These are phyloP conservation scores for Epizoanthus scotinus DNA, from an alignment of 92 coral and sea anemone genomes.

Conservation along the genomic window DNA sequence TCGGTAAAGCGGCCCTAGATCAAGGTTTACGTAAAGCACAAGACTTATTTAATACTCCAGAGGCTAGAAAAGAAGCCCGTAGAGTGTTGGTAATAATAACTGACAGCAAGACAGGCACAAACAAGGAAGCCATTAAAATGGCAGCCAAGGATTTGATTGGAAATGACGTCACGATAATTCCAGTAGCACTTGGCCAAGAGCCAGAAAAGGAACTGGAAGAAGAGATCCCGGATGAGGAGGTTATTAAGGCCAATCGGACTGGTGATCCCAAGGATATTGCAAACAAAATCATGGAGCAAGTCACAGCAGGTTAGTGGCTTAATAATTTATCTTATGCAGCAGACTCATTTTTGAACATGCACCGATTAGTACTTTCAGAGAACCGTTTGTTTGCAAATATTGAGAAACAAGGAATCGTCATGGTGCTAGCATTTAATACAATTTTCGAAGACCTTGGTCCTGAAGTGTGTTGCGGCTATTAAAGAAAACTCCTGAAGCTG, in stretches of 20 bases:
- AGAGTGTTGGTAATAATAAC: conserved; percentile 80
- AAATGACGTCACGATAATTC: conserved; percentile 64
- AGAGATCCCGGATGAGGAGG: conserved; percentile 69
- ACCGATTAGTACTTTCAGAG: no score
- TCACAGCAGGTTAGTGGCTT: conserved; percentile 22
- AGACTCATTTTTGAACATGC: neutral
- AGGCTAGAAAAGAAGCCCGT: conserved; percentile 77
- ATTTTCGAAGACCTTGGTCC: no score
- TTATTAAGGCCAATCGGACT: conserved; percentile 48
- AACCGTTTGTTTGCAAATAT: no score
- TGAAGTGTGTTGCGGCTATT: no score
- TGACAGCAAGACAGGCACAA: conserved; percentile 70
- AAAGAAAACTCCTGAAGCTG: no score
- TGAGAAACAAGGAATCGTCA: no score
- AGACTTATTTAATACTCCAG: conserved; percentile 59
- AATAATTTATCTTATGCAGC: neutral
- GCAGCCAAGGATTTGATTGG: conserved; percentile 60
- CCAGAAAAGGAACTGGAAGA: conserved; percentile 65
- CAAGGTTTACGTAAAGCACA: conserved; percentile 66
- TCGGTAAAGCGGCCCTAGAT: conserved; percentile 60
- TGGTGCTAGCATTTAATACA: no score
- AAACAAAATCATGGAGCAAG: conserved; percentile 32
- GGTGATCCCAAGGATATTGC: conserved; percentile 65
- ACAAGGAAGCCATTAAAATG: conserved; percentile 68
- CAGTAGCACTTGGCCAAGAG: conserved; percentile 77